Conservation (phyloP, 64 coral and sea anemone species). For the Pocillopora damicornis region DNA sequence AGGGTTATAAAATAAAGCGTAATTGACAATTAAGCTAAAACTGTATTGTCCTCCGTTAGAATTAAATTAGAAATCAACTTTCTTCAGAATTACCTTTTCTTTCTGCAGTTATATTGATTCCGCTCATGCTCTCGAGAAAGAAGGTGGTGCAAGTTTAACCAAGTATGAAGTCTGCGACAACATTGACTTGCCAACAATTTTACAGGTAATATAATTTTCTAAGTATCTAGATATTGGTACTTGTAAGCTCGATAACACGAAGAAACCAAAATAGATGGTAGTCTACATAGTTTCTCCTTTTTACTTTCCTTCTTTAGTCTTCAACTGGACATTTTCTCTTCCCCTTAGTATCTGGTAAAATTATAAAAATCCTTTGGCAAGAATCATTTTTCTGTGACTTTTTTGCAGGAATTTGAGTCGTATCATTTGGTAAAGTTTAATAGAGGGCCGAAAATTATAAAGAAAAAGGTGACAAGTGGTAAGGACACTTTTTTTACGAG, state of each 20-base stretch:
- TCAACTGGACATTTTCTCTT: no score
- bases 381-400: background rate
- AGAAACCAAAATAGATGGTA: no score
- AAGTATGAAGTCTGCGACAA: slow-evolving; percentile 98
- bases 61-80: background rate
- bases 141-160: slow-evolving; percentile 77
- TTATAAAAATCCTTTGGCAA: no score
- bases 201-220: slow-evolving; percentile 53
- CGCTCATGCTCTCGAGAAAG: slow-evolving; percentile 74
- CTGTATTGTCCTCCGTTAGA: background rate
- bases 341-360: no score
- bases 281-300: no score
- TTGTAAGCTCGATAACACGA: no score
- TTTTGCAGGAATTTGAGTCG: slow-evolving; percentile 87
- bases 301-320: no score
- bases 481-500: background rate
- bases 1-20: no score
- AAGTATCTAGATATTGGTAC: no score
- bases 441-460: slow-evolving; percentile 88
- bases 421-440: slow-evolving; percentile 98
- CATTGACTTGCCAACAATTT: slow-evolving; percentile 92
- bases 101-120: slow-evolving; percentile 69
- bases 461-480: slow-evolving; percentile 76
- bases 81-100: background rate
- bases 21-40: no score